Percentiles rank a stretch among this genome's conserved stretches.
phyloP scores from a whole-genome alignment of 2,113 vertebrate genomes.

The Elaphurus davidianus region DNA sequence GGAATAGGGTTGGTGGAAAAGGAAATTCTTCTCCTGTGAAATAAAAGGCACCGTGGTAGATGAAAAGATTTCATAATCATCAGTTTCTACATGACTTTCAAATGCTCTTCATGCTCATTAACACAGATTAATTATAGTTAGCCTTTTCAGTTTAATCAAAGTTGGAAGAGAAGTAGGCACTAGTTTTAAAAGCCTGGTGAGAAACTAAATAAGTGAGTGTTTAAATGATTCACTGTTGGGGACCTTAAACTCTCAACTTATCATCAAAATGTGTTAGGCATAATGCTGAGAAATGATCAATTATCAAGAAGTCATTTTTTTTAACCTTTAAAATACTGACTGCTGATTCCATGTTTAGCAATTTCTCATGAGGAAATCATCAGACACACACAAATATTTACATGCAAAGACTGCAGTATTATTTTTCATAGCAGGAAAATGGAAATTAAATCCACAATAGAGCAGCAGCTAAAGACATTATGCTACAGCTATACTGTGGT shows the following conservation, averaged over 20 bases:
- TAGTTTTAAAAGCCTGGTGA: slow-evolving; percentile 42
- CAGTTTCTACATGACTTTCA: not conserved
- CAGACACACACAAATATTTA: not conserved
- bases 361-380: not conserved
- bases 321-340: slow-evolving; percentile 15
- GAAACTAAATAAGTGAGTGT: not conserved
- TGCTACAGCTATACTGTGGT: not conserved
- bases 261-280: not conserved
- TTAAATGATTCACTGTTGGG: not conserved
- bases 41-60: not conserved
- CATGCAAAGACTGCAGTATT: not conserved
- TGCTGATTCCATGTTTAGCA: not conserved
- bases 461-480: not conserved
- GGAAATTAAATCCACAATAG: not conserved
- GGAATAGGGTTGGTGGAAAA: not conserved
- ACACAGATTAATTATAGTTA: slow-evolving; percentile 11
- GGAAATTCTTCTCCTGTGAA: not conserved
- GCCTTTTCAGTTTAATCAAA: slow-evolving; percentile 34
- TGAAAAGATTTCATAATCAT: not conserved
- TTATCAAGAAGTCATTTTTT: not conserved
- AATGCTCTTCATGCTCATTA: not conserved
- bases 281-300: not conserved
- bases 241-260: not conserved
- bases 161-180: not conserved
- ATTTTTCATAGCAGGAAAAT: not conserved